Conservation (phyloP, 2,888 invertebrate genomes). For the Meiosimyza platycephala region DNA sequence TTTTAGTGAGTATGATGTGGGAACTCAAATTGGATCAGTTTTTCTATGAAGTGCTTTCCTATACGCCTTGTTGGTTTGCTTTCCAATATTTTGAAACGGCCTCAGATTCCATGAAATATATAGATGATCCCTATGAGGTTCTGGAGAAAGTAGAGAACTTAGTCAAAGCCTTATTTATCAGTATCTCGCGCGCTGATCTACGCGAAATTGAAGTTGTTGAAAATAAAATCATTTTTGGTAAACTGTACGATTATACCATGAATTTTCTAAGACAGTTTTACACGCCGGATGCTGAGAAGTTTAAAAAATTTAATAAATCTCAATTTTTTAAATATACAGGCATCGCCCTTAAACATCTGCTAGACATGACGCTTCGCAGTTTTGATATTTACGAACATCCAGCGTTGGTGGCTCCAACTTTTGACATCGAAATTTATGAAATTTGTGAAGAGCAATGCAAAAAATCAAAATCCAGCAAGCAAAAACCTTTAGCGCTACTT, state of each 20-base stretch:
- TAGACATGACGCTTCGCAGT: slow-evolving; percentile 51
- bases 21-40: slow-evolving; percentile 54
- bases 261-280: slow-evolving; percentile 57
- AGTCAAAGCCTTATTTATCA: slow-evolving; percentile 51
- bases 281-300: slow-evolving; percentile 56
- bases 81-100: slow-evolving; percentile 57
- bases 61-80: slow-evolving; percentile 58
- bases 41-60: slow-evolving; percentile 55
- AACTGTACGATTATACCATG: slow-evolving; percentile 54
- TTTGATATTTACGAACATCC: slow-evolving; percentile 53
- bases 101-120: slow-evolving; percentile 53
- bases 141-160: slow-evolving; percentile 53
- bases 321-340: slow-evolving; percentile 55
- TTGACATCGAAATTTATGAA: slow-evolving; percentile 51
- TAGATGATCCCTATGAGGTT: slow-evolving; percentile 55
- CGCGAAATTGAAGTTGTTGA: slow-evolving; percentile 51
- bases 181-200: slow-evolving; percentile 54
- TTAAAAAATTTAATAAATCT: slow-evolving; percentile 50
- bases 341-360: slow-evolving; percentile 52
- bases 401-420: slow-evolving; percentile 39
- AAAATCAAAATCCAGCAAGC: slow-evolving; percentile 25
- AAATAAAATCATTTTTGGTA: slow-evolving; percentile 53
- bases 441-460: slow-evolving; percentile 47
- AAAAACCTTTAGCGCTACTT: slow-evolving; percentile 28
- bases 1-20: slow-evolving; percentile 55